These are phyloP conservation scores for Abrostola triplasia DNA, from an alignment of 2,888 invertebrate genomes.

Conservation along the genomic window DNA sequence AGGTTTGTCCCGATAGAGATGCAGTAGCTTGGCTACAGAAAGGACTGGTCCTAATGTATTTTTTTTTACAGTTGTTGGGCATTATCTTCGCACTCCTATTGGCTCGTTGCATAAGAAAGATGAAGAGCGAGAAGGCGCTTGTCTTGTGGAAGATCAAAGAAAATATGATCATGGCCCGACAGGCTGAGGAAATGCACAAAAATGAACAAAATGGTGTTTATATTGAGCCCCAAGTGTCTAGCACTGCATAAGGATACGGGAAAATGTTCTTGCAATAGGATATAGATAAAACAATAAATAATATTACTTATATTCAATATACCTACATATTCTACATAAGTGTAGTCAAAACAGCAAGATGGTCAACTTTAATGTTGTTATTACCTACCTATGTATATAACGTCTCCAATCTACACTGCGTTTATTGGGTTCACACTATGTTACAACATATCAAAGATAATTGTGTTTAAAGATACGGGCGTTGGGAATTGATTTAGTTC, in stretches of 20 bases:
- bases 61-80: constrained; percentile 91
- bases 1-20: no score
- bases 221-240: constrained; percentile 59
- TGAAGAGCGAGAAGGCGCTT: constrained; percentile 91
- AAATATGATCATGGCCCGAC: constrained; percentile 80
- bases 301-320: no score
- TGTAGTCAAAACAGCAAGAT: no score
- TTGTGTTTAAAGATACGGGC: no score
- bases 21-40: no score
- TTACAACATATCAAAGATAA: no score
- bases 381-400: no score
- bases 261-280: neutral
- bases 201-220: constrained; percentile 63
- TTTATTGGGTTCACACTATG: no score
- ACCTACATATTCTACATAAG: no score
- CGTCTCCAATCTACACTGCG: no score
- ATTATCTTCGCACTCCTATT: constrained; percentile 95
- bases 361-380: no score
- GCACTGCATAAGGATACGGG: constrained; percentile 38
- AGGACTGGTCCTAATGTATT: neutral
- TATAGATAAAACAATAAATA: neutral
- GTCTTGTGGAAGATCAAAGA: constrained; percentile 90
- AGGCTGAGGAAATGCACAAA: constrained; percentile 63
- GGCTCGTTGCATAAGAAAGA: constrained; percentile 93
- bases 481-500: no score